Percentiles rank a stretch among this genome's conserved stretches.
Conservation (phyloP, 2,888 invertebrate genomes). For the Heliconius ismenius region DNA sequence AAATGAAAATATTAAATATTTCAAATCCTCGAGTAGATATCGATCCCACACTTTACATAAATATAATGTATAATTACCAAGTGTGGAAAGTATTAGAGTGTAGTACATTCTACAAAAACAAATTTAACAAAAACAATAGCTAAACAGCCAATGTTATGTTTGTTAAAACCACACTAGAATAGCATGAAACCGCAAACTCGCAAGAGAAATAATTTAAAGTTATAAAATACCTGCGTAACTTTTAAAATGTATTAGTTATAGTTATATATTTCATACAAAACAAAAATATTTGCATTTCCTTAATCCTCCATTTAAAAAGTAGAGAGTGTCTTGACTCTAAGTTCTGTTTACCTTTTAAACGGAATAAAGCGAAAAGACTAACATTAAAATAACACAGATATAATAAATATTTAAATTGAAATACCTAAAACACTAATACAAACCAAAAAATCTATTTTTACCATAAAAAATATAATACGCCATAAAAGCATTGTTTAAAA, state of each 20-base stretch:
- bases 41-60: neutral
- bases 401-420: neutral
- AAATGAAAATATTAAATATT: neutral
- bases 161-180: conserved; percentile 21
- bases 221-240: neutral
- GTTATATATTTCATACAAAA: neutral
- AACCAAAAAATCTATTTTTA: neutral
- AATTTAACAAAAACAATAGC: conserved; percentile 7
- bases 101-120: neutral
- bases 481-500: neutral
- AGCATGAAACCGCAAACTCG: neutral
- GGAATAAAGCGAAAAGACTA: neutral
- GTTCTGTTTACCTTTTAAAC: no score
- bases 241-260: neutral
- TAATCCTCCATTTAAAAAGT: no score
- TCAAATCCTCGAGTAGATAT: neutral
- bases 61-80: neutral
- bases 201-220: conserved; percentile 4
- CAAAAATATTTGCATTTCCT: no score
- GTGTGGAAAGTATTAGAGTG: neutral
- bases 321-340: no score
- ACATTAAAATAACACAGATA: neutral
- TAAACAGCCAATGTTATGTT: conserved; percentile 11
- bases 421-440: neutral
- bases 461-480: neutral